Evolutionary conservation across 2,113 vertebrate species (phyloP).

Genomic region (rabbit (Oryctolagus cuniculus)): mOryCun1.1 NC_091441.1:3460501-3461000

Average conservation of each 20-base stretch:
- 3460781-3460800: neutral
- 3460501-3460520: neutral
- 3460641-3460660: too few relatives aligned
- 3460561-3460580: rapidly evolving
- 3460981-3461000: neutral
- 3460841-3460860: neutral
- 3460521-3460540: neutral
- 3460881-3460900: neutral
- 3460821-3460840: neutral
- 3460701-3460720: too few relatives aligned
- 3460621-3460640: too few relatives aligned
- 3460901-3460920: neutral
- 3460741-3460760: neutral
- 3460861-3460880: neutral
- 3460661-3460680: too few relatives aligned
- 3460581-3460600: rapidly evolving
- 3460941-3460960: neutral
- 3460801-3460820: neutral
- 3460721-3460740: neutral
- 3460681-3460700: neutral
- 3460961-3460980: neutral
- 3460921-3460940: neutral
- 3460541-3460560: neutral
- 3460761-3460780: neutral
- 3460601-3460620: neutral